Evolutionary conservation across 2,888 invertebrate genomes (phyloP), one percentile per base, ranked within the genome.

Genomic region (Enchytraeus crypticus): DNA sequence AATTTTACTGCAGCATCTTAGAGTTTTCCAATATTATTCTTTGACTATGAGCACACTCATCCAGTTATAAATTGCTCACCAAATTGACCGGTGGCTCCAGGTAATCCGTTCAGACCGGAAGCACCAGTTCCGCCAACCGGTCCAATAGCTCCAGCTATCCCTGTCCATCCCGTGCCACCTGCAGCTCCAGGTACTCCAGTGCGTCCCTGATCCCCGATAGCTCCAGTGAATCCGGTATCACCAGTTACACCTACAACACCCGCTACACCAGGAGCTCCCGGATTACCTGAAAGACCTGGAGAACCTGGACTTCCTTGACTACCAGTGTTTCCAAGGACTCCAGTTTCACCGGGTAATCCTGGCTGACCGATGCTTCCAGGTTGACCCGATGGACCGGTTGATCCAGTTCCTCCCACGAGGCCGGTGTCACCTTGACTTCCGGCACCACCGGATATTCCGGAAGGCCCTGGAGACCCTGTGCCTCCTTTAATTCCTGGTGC

Each of bases 401-500:
- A 56, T 47, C 64, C 67, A 45, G 56, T 29, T 46, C 47, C 32
- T 23, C 66, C 66, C 8, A 51, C 26, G 14, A 60, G 43, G 54
- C 66, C 66, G n/a, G 45, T n/a, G 23, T 59, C 51, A 51, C 68
- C 67, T 26, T 55, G 63, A 30, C 30, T 33, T 54, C 68, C 68
- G 54, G 60, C 23, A 27, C 60, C 47, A 46, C 68, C 68, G 54
- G 53, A 29, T 14, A 46, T 53, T 32, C 65, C 66, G 5, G 53
- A 18, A 47, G 27, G 54, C 21, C 62, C 57, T 38, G 58, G 23
- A 11, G 46, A 38, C 26, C 64, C 64, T 49, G 49, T 46, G 29
- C 56, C 57, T 53, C 64, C 64, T 21, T 51, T 33, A 38, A 11
- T 21, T 34, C 55, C 55, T n/a, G 18, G 32, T 23, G n/a, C 34